phyloP scores from a whole-genome alignment of 2,888 invertebrate species.

The Drosophila nigricruria region DNA sequence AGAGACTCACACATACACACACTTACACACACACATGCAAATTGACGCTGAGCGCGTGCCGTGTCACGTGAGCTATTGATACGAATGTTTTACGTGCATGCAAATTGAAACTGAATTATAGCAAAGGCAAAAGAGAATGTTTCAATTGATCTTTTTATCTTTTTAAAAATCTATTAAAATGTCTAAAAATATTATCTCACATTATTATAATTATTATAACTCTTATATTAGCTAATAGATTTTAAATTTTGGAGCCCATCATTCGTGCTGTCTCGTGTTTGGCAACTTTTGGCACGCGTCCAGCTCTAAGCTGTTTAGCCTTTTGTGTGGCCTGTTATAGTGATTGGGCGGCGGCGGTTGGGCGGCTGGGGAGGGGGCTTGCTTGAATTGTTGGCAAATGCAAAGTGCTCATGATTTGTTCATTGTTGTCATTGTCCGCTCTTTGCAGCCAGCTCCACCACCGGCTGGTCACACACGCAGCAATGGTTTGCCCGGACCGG shows the following conservation, averaged over 20 bases:
- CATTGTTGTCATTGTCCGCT: constrained; percentile 78
- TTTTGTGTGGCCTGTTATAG: constrained; percentile 52
- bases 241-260: neutral
- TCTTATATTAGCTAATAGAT: neutral
- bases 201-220: neutral
- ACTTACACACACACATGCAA: neutral
- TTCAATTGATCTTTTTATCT: neutral
- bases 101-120: neutral
- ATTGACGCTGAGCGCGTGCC: constrained; percentile 21
- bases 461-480: constrained; percentile 46
- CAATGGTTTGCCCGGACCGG: constrained; percentile 10
- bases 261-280: constrained; percentile 34
- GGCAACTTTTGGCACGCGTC: constrained; percentile 35
- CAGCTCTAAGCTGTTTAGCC: constrained; percentile 54
- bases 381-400: constrained; percentile 42
- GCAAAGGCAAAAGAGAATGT: neutral
- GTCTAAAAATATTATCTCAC: neutral
- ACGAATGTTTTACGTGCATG: neutral
- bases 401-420: constrained; percentile 80
- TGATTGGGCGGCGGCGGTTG: constrained; percentile 4
- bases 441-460: constrained; percentile 24
- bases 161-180: neutral
- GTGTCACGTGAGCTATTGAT: constrained; percentile 6
- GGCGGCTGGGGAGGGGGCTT: neutral
- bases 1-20: neutral